Conservation (phyloP, 1,140 invertebrate species). For the Dolichoris vasculosae region DNA sequence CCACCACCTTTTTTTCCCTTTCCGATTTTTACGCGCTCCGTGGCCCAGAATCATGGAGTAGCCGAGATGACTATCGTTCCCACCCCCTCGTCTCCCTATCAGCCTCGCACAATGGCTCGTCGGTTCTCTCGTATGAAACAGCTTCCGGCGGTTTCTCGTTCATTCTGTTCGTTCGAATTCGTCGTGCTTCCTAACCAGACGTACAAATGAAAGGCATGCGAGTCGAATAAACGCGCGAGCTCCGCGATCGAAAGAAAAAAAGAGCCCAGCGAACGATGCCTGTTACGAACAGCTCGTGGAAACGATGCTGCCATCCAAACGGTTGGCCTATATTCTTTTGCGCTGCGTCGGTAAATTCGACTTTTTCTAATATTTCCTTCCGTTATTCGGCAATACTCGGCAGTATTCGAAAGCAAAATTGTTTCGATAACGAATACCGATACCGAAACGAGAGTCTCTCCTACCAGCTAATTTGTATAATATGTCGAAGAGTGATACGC, state of each 20-base stretch:
- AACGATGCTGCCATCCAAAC: background rate
- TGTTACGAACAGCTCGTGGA: background rate
- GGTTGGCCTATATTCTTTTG: background rate
- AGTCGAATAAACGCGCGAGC: background rate
- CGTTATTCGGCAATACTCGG: background rate
- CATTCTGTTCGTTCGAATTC: slow-evolving; percentile 40
- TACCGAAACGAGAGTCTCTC: too few species aligned
- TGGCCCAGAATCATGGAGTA: background rate
- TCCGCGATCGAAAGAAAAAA: slow-evolving; percentile 1
- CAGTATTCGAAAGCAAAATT: too few species aligned
- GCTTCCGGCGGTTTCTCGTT: slow-evolving; percentile 64
- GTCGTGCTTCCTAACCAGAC: background rate
- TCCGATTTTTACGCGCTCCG: background rate
- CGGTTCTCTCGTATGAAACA: slow-evolving; percentile 61
- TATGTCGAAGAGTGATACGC: too few species aligned
- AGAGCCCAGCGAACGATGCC: background rate
- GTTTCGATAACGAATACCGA: too few species aligned
- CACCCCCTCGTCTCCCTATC: slow-evolving; percentile 23
- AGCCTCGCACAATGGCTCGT: slow-evolving; percentile 57
- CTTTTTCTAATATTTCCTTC: background rate
- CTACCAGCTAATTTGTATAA: too few species aligned
- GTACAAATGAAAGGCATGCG: slow-evolving; percentile 19
- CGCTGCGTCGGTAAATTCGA: background rate
- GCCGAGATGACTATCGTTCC: background rate
- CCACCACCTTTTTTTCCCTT: background rate